Evolutionary conservation across 2,797 vertebrate species (phyloP).

Genomic region (Fistularia tabacaria): DNA sequence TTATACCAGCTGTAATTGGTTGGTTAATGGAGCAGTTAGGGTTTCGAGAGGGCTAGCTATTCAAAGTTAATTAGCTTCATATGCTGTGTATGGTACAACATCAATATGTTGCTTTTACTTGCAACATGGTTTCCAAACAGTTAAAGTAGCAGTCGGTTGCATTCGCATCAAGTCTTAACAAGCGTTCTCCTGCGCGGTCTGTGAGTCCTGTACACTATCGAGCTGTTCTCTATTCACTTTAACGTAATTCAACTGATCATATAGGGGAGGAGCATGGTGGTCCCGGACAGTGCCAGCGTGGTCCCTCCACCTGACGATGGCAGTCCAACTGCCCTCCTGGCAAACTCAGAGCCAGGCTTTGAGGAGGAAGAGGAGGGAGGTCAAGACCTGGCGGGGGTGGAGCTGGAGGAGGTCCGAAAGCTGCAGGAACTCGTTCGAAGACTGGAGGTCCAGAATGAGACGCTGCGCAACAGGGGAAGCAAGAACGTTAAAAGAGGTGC

Average conservation of each 20-base stretch:
- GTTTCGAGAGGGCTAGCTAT: no score
- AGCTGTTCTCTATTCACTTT: neutral
- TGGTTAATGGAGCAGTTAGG: neutral
- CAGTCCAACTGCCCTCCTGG: conserved; percentile 59
- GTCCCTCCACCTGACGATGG: conserved; percentile 71
- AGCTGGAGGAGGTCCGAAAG: conserved; percentile 87
- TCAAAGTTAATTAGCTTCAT: neutral
- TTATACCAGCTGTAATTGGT: conserved; percentile 7
- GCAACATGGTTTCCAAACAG: no score
- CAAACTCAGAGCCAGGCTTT: conserved; percentile 63
- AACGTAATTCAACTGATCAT: neutral
- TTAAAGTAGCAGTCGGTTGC: no score
- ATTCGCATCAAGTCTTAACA: no score
- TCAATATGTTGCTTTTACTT: no score
- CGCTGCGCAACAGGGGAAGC: conserved; percentile 72
- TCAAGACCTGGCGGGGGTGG: conserved; percentile 66
- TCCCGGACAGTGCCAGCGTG: conserved; percentile 77
- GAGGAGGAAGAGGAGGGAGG: conserved; percentile 46
- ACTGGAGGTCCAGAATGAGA: conserved; percentile 87
- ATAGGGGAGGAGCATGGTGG: conserved; percentile 80
- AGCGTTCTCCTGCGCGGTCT: no score
- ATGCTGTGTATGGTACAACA: neutral
- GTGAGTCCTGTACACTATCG: neutral
- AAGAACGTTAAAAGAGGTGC: conserved; percentile 62
- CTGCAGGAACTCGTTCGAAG: conserved; percentile 85